phyloP scores from a whole-genome alignment of 2,113 vertebrate genomes.

The Dasyprocta punctata region DNA sequence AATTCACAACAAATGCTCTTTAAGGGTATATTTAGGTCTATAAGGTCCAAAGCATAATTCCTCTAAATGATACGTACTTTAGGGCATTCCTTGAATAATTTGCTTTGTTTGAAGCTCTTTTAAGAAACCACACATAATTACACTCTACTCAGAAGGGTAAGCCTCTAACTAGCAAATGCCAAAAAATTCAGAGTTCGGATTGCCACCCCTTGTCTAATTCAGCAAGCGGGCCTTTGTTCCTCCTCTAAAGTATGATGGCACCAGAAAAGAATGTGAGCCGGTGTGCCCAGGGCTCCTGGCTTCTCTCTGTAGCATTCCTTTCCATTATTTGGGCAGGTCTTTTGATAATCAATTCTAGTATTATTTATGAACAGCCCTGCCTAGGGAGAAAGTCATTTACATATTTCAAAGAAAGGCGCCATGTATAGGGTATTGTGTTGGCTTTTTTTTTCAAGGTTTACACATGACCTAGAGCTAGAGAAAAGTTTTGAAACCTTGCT shows the following conservation, averaged over 20 bases:
- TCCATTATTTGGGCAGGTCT: slow-evolving; percentile 66
- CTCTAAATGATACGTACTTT: slow-evolving; percentile 62
- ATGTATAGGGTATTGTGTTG: slow-evolving; percentile 53
- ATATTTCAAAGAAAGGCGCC: slow-evolving; percentile 37
- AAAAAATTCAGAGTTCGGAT: slow-evolving; percentile 62
- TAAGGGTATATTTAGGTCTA: slow-evolving; percentile 68
- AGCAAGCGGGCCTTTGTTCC: slow-evolving; percentile 44
- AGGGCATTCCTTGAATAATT: slow-evolving; percentile 71
- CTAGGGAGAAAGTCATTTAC: slow-evolving; percentile 20
- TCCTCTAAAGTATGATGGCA: slow-evolving; percentile 54
- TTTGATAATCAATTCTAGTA: slow-evolving; percentile 68
- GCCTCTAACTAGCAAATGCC: slow-evolving; percentile 58
- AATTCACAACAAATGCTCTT: slow-evolving; percentile 56
- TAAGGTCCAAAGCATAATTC: slow-evolving; percentile 62
- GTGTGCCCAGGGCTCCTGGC: slow-evolving; percentile 15
- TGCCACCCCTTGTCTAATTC: slow-evolving; percentile 39
- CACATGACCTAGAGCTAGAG: slow-evolving; percentile 54
- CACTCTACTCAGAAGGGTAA: slow-evolving; percentile 73
- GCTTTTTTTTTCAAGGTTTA: slow-evolving; percentile 55
- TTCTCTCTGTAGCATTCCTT: slow-evolving; percentile 70
- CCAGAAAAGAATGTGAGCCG: slow-evolving; percentile 53
- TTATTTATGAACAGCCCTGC: slow-evolving; percentile 56
- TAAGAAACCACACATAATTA: slow-evolving; percentile 80
- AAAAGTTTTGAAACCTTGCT: slow-evolving; percentile 49
- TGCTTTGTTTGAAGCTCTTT: slow-evolving; percentile 74